Percentiles rank a stretch among this genome's conserved stretches.
phyloP scores from a whole-genome alignment of 2,888 invertebrate species.

The Tinea semifulvella region DNA sequence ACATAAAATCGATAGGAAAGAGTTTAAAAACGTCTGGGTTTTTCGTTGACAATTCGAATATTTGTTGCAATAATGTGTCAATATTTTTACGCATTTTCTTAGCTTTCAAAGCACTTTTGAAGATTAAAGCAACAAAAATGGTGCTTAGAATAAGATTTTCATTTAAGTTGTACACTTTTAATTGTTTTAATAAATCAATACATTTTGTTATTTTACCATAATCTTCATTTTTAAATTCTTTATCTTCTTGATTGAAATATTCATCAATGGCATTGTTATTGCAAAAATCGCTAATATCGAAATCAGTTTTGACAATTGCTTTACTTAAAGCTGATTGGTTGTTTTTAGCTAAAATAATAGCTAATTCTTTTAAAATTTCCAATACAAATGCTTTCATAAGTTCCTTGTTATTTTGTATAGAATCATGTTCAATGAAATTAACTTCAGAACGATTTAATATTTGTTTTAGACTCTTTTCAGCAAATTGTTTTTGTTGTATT shows the following conservation, averaged over 20 bases:
- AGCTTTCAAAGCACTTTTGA: conserved; percentile 41
- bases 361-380: conserved; percentile 38
- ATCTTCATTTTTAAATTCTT: conserved; percentile 24
- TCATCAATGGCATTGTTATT: conserved; percentile 31
- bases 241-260: conserved; percentile 30
- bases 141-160: conserved; percentile 47
- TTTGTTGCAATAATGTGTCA: conserved; percentile 38
- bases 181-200: conserved; percentile 36
- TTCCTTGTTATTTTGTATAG: conserved; percentile 33
- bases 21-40: conserved; percentile 51
- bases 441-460: conserved; percentile 26
- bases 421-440: conserved; percentile 31
- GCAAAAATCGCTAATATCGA: conserved; percentile 33
- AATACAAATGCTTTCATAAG: conserved; percentile 37
- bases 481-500: conserved; percentile 33
- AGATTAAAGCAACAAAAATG: conserved; percentile 40
- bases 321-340: conserved; percentile 29
- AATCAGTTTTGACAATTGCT: conserved; percentile 35
- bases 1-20: conserved; percentile 42
- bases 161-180: conserved; percentile 44
- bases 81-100: conserved; percentile 37
- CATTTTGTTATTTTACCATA: conserved; percentile 27
- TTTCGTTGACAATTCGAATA: conserved; percentile 47
- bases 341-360: conserved; percentile 37
- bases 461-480: conserved; percentile 40